These are phyloP conservation scores for Erebia aethiops DNA, from an alignment of 2,888 invertebrate species.

Conservation along the genomic window DNA sequence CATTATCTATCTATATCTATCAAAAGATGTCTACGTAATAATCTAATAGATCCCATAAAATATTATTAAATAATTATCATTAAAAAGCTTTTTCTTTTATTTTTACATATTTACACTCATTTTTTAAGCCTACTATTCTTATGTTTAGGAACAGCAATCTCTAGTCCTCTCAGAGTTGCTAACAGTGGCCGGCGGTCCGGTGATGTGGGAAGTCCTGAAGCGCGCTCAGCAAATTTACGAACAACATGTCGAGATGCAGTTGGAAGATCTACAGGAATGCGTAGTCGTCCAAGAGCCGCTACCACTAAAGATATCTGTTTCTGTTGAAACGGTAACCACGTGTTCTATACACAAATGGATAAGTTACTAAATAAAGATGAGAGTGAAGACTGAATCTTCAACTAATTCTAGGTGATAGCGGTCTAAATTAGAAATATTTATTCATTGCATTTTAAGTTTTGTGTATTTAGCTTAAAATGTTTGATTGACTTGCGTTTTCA, in stretches of 20 bases:
- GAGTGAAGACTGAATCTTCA: too few species aligned
- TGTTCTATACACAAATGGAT: too few species aligned
- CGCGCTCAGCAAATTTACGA: slow-evolving; percentile 59
- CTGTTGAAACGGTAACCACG: slow-evolving; percentile 31
- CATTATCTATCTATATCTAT: too few species aligned
- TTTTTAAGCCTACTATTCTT: not conserved
- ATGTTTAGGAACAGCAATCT: slow-evolving; percentile 61
- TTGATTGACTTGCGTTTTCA: slow-evolving; percentile 6
- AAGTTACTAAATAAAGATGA: too few species aligned
- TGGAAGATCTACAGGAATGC: slow-evolving; percentile 57
- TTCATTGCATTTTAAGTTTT: too few species aligned
- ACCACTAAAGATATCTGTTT: slow-evolving; percentile 38
- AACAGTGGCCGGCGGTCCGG: slow-evolving; percentile 66
- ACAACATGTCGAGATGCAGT: slow-evolving; percentile 50
- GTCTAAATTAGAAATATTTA: too few species aligned
- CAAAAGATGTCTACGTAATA: too few species aligned
- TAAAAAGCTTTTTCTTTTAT: not conserved
- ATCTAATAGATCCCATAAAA: too few species aligned
- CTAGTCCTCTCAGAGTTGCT: slow-evolving; percentile 63
- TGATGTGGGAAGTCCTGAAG: slow-evolving; percentile 62
- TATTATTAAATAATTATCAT: too few species aligned
- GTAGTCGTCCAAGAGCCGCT: slow-evolving; percentile 49
- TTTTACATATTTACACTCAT: not conserved
- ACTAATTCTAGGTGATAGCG: too few species aligned
- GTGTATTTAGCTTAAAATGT: too few species aligned